Evolutionary conservation across 2,888 invertebrate genomes (phyloP), one percentile per base, ranked within the genome.

Genomic region (Mesochorus sp.): DNA sequence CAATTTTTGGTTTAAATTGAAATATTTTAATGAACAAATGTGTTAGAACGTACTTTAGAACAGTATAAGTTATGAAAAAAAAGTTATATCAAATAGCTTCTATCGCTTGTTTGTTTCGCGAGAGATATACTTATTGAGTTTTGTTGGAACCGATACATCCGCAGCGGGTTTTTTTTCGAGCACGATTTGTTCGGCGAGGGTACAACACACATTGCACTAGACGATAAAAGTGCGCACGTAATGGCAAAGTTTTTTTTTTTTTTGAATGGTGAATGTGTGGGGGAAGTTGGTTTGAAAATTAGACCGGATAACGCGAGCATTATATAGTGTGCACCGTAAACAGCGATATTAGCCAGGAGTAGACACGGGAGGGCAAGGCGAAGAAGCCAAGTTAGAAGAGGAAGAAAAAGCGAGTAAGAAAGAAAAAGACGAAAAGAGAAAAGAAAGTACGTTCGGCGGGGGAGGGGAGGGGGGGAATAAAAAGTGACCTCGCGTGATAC

Each of bases 401-500:
- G 49, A 53, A 28, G 26, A 39, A 53, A 42, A 53, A 49, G 21
- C 21, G 62, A 26, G 47, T 37, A 24, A 37, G n/a, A 44, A 42
- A 37, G 31, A 34, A 17, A 72, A 82, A 80, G 80, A 76, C 76
- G 75, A 79, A 79, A 76, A 83, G 82, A 77, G 76, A 85, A 85
- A 81, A 67, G 77, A 76, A 77, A 84, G 39, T 42, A 31, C 8
- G 12, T n/a, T n/a, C 12, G 82, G 85, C 83, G 85, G 82, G 83
- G 81, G 85, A 79, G 76, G 79, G n/a, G n/a, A 42, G 47, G 66
- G 80, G 78, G 84, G 31, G 19, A 68, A 57, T 49, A 51, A 61
- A 84, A 84, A 83, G 84, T 81, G 85, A 86, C 86, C 83, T 89
- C 85, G 90, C 90, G 90, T 90, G 90, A 88, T 89, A 83, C 84